Evolutionary conservation across 1,140 invertebrate genomes (phyloP), one percentile per base, ranked within the genome.

Genomic region (Drosophila athabasca): DNA sequence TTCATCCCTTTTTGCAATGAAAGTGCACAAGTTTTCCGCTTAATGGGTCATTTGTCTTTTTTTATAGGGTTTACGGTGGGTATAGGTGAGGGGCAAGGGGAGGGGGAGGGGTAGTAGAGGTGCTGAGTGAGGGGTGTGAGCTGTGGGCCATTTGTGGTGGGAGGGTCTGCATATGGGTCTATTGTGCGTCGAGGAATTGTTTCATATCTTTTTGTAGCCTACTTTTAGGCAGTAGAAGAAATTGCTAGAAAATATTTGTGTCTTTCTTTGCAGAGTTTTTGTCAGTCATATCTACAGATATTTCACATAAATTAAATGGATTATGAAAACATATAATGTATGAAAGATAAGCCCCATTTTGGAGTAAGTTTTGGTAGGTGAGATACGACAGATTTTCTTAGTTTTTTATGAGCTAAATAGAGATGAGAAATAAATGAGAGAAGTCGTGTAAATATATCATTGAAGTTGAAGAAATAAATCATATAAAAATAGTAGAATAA

Each of bases 1-100:
- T 65, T 58, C 55, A 59, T 50, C 44, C 55, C 55, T 19, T 80
- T 39, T 71, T 60, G 78, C 82, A 78, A 76, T 79, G 74, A 76
- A 79, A 87, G 82, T 87, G 82, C 78, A 87, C 82, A 87, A 87
- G 82, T 87, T 87, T 88, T 78, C 66, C 83, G 78, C 80, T 87
- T 87, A 87, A 87, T 87, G 82, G 82, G 60, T 88, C 83, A 88
- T 87, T 87, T 87, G 83, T 87, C 83, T 87, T 82, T 79, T 85
- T 87, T 82, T 87, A 85, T 85, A 64, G 64, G 59, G 49, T 50
- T 39, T 54, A 58, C 45, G 61, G 57, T 52, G 39, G 46, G 45
- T n/a, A 62, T 13, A 1, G 13, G 22, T 17, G 51, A 31, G 6
- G 17, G 17, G 17, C 35, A 13, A 1, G 13, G 22, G 24, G 51